Conservation (phyloP, 2,888 invertebrate genomes). For the Danaus chrysippus region DNA sequence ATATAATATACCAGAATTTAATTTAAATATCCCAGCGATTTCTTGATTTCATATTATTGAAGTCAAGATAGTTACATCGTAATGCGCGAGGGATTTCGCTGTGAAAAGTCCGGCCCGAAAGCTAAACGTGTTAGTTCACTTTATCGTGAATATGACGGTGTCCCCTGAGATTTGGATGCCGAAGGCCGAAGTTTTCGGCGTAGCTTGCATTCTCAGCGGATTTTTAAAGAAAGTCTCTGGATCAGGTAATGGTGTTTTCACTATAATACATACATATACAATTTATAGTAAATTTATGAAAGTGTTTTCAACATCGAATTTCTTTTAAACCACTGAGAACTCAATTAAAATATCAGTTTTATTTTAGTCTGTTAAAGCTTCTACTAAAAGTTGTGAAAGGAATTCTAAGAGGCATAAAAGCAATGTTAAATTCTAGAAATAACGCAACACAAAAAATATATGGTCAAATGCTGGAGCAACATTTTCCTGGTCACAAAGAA, state of each 20-base stretch:
- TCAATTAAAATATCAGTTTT: too few species aligned
- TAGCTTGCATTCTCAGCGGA: slow-evolving; percentile 59
- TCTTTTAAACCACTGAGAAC: slow-evolving; percentile 8
- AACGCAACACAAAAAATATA: too few species aligned
- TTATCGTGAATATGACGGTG: slow-evolving; percentile 64
- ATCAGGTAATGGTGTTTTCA: slow-evolving; percentile 50
- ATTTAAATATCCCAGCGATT: slow-evolving; percentile 51
- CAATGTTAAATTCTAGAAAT: too few species aligned
- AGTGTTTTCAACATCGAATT: neutral
- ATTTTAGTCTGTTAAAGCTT: too few species aligned
- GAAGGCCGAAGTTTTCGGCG: slow-evolving; percentile 47
- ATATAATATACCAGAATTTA: slow-evolving; percentile 33
- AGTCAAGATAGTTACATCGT: slow-evolving; percentile 39
- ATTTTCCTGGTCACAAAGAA: neutral
- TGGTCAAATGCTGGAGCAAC: too few species aligned
- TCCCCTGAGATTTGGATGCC: slow-evolving; percentile 55
- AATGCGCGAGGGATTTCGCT: slow-evolving; percentile 58
- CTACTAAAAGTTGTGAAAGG: too few species aligned
- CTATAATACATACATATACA: slow-evolving; percentile 5
- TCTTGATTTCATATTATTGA: slow-evolving; percentile 44
- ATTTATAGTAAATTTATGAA: too few species aligned
- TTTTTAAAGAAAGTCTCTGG: slow-evolving; percentile 49
- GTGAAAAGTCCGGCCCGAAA: slow-evolving; percentile 52
- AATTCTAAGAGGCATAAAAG: too few species aligned
- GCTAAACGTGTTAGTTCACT: slow-evolving; percentile 68